phyloP scores from a whole-genome alignment of 2,888 invertebrate species.

The Napeogenes inachia region DNA sequence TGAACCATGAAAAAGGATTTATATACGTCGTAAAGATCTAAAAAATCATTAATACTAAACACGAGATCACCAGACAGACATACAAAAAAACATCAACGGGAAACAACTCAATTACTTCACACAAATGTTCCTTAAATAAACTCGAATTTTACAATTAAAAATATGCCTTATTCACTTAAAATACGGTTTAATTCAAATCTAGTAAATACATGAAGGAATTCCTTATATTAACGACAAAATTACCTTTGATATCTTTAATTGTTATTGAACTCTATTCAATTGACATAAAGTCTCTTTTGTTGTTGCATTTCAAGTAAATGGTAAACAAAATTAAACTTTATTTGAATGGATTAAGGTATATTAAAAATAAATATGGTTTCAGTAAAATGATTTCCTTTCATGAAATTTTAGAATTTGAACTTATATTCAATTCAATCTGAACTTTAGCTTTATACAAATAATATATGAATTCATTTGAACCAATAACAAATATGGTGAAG shows the following conservation, averaged over 20 bases:
- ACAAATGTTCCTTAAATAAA: slow-evolving; percentile 59
- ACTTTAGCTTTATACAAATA: slow-evolving; percentile 1
- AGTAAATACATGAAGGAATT: slow-evolving; percentile 7
- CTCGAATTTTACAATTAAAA: slow-evolving; percentile 34
- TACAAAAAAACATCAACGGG: slow-evolving; percentile 43
- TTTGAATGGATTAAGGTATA: neutral
- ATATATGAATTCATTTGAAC: slow-evolving; percentile 24
- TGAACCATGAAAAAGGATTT: slow-evolving; percentile 17
- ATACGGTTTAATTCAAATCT: slow-evolving; percentile 31
- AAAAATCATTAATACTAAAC: slow-evolving; percentile 35
- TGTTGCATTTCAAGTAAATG: neutral
- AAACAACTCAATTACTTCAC: slow-evolving; percentile 73
- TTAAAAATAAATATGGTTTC: neutral
- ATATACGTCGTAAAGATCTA: slow-evolving; percentile 24
- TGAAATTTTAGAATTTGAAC: slow-evolving; percentile 20
- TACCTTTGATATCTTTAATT: slow-evolving; percentile 8
- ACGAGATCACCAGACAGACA: slow-evolving; percentile 30
- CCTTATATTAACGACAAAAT: slow-evolving; percentile 17
- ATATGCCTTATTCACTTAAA: slow-evolving; percentile 28
- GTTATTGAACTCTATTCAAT: slow-evolving; percentile 9
- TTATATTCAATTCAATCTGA: slow-evolving; percentile 21
- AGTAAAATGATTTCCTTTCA: slow-evolving; percentile 4
- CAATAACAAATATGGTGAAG: slow-evolving; percentile 9
- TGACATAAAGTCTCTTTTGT: slow-evolving; percentile 12
- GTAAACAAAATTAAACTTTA: slow-evolving; percentile 15